A percentile compares a stretch with the other conserved stretches of the same genome.
phyloP scores from a whole-genome alignment of 2,797 vertebrate genomes.

The Anguilla pacifica region DNA sequence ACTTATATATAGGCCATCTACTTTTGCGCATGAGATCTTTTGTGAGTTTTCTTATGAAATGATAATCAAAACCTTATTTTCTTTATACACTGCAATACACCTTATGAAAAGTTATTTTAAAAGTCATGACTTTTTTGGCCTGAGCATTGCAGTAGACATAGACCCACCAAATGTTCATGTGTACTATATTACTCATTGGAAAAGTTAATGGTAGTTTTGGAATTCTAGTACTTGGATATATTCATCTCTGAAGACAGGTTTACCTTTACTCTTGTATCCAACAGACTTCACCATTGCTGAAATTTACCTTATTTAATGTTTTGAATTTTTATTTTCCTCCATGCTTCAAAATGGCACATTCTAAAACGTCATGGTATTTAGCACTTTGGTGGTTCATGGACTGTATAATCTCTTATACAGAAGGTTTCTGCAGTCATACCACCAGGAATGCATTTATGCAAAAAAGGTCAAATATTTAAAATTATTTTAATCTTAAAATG shows the following conservation, averaged over 20 bases:
- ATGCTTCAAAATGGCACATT: not conserved
- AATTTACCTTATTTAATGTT: not conserved
- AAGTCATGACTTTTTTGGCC: not conserved
- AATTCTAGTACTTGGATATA: not conserved
- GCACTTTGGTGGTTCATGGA: not conserved
- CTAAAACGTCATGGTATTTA: not conserved
- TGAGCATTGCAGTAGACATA: not conserved
- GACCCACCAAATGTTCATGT: not conserved
- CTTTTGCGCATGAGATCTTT: not conserved
- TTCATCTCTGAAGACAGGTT: no score
- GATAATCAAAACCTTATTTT: not conserved
- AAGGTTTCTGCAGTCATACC: not conserved
- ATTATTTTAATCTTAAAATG: not conserved
- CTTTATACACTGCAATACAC: not conserved
- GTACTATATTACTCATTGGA: slow-evolving; percentile 3
- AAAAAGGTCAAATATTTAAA: not conserved
- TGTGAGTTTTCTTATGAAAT: not conserved
- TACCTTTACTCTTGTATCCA: no score
- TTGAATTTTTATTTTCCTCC: not conserved
- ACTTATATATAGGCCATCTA: not conserved
- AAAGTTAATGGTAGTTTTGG: not conserved
- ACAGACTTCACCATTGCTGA: not conserved
- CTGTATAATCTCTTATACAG: not conserved
- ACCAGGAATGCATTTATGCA: not conserved
- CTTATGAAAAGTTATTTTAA: not conserved